These are phyloP conservation scores for Aphelinus atriplicis DNA, from an alignment of 1,140 invertebrate species.

Conservation along the genomic window DNA sequence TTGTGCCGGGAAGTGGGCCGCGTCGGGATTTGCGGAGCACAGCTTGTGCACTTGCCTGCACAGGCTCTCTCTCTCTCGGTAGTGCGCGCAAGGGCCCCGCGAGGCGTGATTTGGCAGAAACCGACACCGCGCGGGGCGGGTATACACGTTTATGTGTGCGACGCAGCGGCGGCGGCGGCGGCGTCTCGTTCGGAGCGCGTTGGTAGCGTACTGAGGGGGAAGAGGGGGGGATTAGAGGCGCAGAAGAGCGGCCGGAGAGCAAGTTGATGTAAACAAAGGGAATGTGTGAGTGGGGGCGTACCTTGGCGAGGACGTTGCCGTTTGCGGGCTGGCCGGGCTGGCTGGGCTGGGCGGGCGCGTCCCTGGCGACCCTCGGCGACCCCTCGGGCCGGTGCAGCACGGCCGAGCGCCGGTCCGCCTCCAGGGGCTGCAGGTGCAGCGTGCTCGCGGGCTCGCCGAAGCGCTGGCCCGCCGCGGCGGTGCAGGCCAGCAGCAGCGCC, in stretches of 20 bases:
- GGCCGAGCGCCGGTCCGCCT: neutral
- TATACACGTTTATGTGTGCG: neutral
- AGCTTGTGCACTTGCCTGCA: no score
- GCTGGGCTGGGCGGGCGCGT: neutral
- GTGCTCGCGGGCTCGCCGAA: conserved; percentile 48
- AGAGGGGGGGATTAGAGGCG: no score
- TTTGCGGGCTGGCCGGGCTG: conserved; percentile 39
- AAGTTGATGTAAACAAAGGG: neutral
- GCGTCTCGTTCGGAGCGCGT: no score
- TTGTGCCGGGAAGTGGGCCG: no score
- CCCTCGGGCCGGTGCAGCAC: no score
- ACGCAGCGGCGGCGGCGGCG: neutral
- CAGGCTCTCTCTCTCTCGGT: no score
- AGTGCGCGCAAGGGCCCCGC: no score
- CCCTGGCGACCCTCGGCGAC: neutral
- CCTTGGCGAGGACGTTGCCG: conserved; percentile 56
- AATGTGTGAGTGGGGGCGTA: conserved; percentile 25
- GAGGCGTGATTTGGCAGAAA: no score
- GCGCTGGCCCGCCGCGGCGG: conserved; percentile 37
- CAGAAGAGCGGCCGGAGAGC: no score
- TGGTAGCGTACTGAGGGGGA: no score
- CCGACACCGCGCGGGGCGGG: no score
- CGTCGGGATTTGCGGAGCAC: no score
- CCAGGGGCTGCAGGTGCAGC: conserved; percentile 41
- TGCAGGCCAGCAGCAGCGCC: neutral